Conservation (phyloP, 2,797 vertebrate species). For the Manis javanica region DNA sequence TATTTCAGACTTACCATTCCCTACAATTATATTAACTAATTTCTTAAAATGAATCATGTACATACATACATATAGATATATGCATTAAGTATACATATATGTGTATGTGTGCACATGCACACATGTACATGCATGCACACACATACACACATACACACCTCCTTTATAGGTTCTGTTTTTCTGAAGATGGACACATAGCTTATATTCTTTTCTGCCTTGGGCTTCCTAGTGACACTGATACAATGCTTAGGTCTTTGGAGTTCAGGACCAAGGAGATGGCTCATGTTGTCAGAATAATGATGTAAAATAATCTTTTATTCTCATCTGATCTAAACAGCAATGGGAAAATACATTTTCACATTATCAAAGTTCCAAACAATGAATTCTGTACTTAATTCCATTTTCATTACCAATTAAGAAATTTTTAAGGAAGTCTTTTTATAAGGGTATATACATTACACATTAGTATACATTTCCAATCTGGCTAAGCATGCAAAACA, state of each 20-base stretch:
- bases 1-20: neutral
- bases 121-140: neutral
- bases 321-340: neutral
- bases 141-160: neutral
- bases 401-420: slow-evolving; percentile 15
- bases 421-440: neutral
- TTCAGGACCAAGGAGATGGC: neutral
- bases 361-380: neutral
- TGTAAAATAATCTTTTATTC: neutral
- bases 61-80: neutral
- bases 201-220: neutral
- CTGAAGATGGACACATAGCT: neutral
- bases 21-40: neutral
- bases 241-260: neutral
- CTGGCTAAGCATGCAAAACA: slow-evolving; percentile 20
- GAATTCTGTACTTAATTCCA: neutral
- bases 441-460: neutral
- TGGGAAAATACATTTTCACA: neutral
- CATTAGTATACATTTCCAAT: neutral
- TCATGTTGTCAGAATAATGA: neutral
- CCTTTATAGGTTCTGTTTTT: neutral
- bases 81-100: neutral
- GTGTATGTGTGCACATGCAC: neutral
- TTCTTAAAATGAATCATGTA: neutral
- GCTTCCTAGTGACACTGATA: neutral